Evolutionary conservation across 2,797 vertebrate genomes (phyloP).

Genomic region (Liasis olivaceus): DNA sequence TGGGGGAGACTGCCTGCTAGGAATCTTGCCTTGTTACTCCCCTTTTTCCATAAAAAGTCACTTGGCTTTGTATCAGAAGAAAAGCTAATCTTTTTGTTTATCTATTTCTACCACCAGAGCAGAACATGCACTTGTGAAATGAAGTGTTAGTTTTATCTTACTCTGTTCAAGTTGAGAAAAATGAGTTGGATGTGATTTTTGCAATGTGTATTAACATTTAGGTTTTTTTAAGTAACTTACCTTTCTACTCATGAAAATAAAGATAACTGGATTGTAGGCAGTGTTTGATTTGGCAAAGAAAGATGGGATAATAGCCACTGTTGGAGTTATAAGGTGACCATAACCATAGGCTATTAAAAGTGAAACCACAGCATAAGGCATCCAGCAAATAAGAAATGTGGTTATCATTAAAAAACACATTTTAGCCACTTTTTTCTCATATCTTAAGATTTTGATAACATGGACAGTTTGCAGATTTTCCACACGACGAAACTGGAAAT

Average conservation of each 20-base stretch:
- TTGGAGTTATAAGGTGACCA: slow-evolving; percentile 82
- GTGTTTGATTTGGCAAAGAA: slow-evolving; percentile 92
- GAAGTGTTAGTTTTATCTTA: not conserved
- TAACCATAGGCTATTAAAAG: slow-evolving; percentile 87
- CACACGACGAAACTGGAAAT: slow-evolving; percentile 82
- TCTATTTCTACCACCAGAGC: not conserved
- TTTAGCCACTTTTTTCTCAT: slow-evolving; percentile 90
- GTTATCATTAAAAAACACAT: slow-evolving; percentile 92
- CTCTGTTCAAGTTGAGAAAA: slow-evolving; percentile 17
- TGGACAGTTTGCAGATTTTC: slow-evolving; percentile 90
- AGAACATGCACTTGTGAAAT: not conserved
- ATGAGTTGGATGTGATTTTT: not conserved
- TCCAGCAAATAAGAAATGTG: slow-evolving; percentile 90
- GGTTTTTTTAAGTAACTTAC: slow-evolving; percentile 65
- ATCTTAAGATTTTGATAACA: slow-evolving; percentile 87
- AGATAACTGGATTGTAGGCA: slow-evolving; percentile 91
- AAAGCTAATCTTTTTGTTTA: not conserved
- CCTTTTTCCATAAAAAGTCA: not conserved
- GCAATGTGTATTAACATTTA: not conserved
- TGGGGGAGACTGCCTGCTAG: not conserved
- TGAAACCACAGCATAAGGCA: slow-evolving; percentile 87
- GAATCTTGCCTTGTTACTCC: not conserved
- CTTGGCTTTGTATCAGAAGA: not conserved
- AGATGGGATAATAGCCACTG: slow-evolving; percentile 84
- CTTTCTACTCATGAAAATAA: slow-evolving; percentile 92